A percentile compares a stretch with the other conserved stretches of the same genome.
phyloP scores from a whole-genome alignment of 2,888 invertebrate species.

The Lepidochrysops patricia region DNA sequence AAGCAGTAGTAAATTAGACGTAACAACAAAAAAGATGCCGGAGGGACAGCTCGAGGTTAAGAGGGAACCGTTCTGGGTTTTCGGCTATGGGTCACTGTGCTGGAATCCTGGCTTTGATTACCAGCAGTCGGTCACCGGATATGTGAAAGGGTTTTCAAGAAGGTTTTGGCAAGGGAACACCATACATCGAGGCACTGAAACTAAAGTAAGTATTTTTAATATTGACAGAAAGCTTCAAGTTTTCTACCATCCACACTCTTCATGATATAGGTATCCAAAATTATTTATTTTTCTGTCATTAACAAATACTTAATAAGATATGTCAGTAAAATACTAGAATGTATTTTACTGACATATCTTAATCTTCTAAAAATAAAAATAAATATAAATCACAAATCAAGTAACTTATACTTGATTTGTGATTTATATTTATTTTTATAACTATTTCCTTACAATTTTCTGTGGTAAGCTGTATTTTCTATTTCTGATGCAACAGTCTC shows the following conservation, averaged over 20 bases:
- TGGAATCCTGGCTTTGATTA: conserved; percentile 96
- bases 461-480: background rate
- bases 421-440: no score
- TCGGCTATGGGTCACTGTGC: conserved; percentile 96
- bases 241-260: background rate
- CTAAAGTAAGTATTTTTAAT: conserved; percentile 73
- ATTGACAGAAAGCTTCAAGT: background rate
- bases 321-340: no score
- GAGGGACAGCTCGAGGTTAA: conserved; percentile 25
- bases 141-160: conserved; percentile 84
- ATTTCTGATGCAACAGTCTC: background rate
- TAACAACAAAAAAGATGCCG: conserved; percentile 20
- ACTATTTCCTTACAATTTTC: background rate
- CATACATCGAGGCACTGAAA: conserved; percentile 83
- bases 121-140: conserved; percentile 86
- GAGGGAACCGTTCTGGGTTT: conserved; percentile 85
- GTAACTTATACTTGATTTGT: no score
- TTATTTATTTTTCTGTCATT: no score
- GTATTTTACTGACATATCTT: no score
- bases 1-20: conserved; percentile 9
- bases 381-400: no score
- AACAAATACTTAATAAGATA: no score
- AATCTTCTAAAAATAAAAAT: no score
- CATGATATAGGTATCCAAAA: background rate
- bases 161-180: conserved; percentile 95